These are phyloP conservation scores for Sylvia borin DNA, from an alignment of 2,797 vertebrate genomes.

Conservation along the genomic window DNA sequence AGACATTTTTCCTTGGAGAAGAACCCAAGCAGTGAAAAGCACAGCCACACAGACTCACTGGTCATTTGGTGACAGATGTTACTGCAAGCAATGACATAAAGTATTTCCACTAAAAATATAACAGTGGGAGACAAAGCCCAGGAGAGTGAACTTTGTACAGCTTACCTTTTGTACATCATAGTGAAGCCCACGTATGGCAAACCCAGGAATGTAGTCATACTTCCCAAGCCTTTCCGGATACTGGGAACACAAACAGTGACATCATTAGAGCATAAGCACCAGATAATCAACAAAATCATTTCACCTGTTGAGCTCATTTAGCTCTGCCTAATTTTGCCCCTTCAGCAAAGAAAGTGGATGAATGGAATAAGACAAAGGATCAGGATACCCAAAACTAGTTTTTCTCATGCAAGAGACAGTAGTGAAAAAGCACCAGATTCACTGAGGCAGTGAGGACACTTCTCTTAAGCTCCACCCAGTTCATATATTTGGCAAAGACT, in stretches of 20 bases:
- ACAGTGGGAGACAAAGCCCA: neutral
- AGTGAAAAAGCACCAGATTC: neutral
- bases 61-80: neutral
- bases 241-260: constrained; percentile 32
- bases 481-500: neutral
- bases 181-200: constrained; percentile 83
- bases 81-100: neutral
- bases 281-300: neutral
- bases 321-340: neutral
- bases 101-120: neutral
- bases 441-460: neutral
- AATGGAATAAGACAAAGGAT: neutral
- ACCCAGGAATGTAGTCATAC: constrained; percentile 81
- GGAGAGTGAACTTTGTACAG: neutral
- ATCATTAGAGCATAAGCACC: neutral
- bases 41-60: neutral
- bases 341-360: neutral
- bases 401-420: neutral
- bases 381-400: neutral
- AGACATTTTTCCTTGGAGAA: neutral
- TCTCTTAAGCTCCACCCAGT: neutral
- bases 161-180: constrained; percentile 84
- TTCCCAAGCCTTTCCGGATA: constrained; percentile 81
- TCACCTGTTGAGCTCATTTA: neutral
- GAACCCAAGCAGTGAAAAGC: neutral